These are phyloP conservation scores for Sclerurus mexicanus DNA, from an alignment of 2,113 vertebrate species.

Conservation along the genomic window DNA sequence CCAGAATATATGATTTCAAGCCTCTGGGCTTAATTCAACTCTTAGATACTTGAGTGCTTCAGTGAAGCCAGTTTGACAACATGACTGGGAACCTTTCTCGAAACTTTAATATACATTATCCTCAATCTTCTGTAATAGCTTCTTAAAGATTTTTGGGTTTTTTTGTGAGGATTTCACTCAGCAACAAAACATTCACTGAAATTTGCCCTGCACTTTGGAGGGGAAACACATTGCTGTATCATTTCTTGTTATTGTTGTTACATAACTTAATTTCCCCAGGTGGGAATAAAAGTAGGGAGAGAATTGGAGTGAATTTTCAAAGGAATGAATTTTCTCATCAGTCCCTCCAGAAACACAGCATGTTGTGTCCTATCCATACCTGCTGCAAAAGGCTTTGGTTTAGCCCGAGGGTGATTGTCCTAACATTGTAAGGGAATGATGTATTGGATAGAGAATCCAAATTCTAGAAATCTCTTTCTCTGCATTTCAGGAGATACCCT, in stretches of 20 bases:
- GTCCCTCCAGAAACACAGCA: neutral
- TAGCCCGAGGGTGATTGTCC: neutral
- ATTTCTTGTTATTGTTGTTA: neutral
- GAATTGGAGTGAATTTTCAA: neutral
- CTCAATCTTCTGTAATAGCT: neutral
- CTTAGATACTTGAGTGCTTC: neutral
- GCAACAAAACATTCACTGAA: neutral
- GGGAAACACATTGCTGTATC: neutral
- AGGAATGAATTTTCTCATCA: neutral
- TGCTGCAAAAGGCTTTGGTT: neutral
- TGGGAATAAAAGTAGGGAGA: neutral
- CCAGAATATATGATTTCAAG: neutral
- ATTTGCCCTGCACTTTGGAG: neutral
- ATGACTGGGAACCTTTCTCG: neutral
- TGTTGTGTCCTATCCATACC: neutral
- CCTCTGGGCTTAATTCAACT: neutral
- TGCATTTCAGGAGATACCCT: neutral
- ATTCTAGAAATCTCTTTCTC: neutral
- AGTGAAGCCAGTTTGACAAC: neutral
- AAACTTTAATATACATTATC: neutral
- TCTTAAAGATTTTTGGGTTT: neutral
- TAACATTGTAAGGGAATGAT: neutral
- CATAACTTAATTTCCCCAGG: neutral
- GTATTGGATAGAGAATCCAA: neutral
- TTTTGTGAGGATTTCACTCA: neutral